phyloP scores from a whole-genome alignment of 2,113 vertebrate species.

The Microcebus griseorufus region DNA sequence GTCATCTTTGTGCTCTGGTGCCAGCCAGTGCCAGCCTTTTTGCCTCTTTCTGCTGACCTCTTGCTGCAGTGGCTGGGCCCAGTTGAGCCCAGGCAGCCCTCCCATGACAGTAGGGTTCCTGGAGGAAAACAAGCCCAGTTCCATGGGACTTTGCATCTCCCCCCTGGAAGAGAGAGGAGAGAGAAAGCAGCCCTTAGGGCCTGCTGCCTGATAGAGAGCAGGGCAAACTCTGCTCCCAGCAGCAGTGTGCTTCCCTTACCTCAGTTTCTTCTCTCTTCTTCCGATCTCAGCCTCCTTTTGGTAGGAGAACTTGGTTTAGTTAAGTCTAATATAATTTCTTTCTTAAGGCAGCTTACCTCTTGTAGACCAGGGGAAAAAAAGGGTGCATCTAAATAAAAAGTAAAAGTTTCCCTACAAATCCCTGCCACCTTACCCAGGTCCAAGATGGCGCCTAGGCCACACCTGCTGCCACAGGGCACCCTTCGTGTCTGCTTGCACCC shows the following conservation, averaged over 20 bases:
- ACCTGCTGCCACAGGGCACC: background rate
- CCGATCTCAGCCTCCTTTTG: background rate
- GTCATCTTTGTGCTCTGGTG: background rate
- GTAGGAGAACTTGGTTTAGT: background rate
- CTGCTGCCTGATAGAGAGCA: background rate
- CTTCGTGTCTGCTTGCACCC: background rate
- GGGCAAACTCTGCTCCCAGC: background rate
- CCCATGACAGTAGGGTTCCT: background rate
- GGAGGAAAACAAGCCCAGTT: background rate
- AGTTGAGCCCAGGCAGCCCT: background rate
- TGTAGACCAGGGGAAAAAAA: background rate
- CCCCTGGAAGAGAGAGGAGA: background rate
- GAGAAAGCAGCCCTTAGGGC: background rate
- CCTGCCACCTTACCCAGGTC: background rate
- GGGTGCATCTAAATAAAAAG: slow-evolving; percentile 9
- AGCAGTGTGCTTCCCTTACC: background rate
- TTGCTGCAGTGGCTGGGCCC: background rate
- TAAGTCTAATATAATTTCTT: background rate
- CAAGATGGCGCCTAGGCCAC: background rate
- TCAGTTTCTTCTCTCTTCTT: background rate
- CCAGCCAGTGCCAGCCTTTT: background rate
- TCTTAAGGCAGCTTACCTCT: background rate
- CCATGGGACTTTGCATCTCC: background rate
- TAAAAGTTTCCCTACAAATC: background rate
- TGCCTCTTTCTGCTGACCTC: background rate